Evolutionary conservation across 2,888 invertebrate species (phyloP).

Genomic region (Mayetiola destructor): DNA sequence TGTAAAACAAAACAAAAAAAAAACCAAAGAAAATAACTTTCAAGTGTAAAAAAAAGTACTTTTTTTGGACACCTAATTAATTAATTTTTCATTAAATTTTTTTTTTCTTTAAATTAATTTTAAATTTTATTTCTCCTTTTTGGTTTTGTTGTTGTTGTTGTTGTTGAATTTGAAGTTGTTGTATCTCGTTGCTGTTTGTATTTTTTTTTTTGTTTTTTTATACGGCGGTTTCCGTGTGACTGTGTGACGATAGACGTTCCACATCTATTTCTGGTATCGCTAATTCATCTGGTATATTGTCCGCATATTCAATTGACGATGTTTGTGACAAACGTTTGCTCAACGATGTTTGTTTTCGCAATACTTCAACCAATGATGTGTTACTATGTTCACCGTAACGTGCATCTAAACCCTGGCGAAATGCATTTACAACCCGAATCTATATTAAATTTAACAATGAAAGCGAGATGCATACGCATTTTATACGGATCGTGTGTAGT

Average conservation of each 20-base stretch:
- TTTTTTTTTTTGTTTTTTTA: conserved; percentile 33
- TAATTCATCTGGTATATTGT: conserved; percentile 74
- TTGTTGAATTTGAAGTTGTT: background rate
- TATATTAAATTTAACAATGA: conserved; percentile 36
- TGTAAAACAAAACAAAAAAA: too few relatives aligned
- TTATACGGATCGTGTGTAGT: conserved; percentile 12
- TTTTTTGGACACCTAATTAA: background rate
- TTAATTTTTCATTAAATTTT: background rate
- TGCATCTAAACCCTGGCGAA: conserved; percentile 97
- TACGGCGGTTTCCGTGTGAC: conserved; percentile 89
- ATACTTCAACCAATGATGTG: conserved; percentile 82
- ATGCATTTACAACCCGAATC: conserved; percentile 99
- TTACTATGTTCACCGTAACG: conserved; percentile 84
- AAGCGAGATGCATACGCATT: conserved; percentile 12
- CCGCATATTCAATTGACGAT: conserved; percentile 84
- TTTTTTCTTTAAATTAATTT: background rate
- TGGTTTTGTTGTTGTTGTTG: background rate
- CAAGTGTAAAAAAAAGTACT: too few relatives aligned
- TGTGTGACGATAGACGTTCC: conserved; percentile 81
- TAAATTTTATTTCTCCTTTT: background rate
- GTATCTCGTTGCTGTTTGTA: background rate
- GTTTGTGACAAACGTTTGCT: conserved; percentile 83
- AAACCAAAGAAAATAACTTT: too few relatives aligned
- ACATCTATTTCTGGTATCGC: conserved; percentile 85
- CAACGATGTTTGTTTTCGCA: conserved; percentile 84